Evolutionary conservation across 2,888 invertebrate genomes (phyloP).

Genomic region (Brachylomia viminalis): DNA sequence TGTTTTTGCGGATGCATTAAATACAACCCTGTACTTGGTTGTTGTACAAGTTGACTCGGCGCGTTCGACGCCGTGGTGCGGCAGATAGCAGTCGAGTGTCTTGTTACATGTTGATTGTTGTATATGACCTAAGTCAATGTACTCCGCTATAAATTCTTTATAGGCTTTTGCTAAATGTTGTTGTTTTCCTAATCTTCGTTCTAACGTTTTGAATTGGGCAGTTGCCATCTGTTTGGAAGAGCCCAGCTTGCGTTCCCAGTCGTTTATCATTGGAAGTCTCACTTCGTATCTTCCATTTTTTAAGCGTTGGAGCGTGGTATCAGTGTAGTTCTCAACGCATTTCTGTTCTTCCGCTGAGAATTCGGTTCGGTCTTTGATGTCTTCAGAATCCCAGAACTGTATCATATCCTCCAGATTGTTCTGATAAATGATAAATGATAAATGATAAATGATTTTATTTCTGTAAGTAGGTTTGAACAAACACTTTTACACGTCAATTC

Average conservation of each 20-base stretch:
- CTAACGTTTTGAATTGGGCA: conserved; percentile 18
- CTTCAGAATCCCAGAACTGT: conserved; percentile 25
- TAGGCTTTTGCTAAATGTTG: conserved; percentile 7
- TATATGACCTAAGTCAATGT: conserved; percentile 14
- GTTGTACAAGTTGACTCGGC: not conserved
- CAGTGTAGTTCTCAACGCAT: conserved; percentile 3
- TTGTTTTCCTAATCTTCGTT: conserved; percentile 6
- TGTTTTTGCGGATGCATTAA: no score
- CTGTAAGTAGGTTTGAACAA: no score
- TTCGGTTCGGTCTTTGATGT: not conserved
- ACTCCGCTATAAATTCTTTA: conserved; percentile 5
- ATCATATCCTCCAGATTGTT: conserved; percentile 1
- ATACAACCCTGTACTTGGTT: not conserved
- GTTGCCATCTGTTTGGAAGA: conserved; percentile 14
- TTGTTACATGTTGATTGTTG: not conserved
- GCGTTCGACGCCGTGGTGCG: not conserved
- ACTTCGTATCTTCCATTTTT: conserved; percentile 22
- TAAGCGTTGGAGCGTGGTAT: conserved; percentile 18
- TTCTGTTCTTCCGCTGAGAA: conserved; percentile 6
- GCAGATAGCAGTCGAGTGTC: conserved; percentile 1
- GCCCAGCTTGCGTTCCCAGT: not conserved
- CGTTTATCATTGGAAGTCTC: conserved; percentile 9
- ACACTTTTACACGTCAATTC: no score
- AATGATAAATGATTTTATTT: no score
- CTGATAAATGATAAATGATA: no score